Evolutionary conservation across 2,797 vertebrate genomes (phyloP), one percentile per base, ranked within the genome.

Genomic region (Sebastes kiyomatsui): DNA sequence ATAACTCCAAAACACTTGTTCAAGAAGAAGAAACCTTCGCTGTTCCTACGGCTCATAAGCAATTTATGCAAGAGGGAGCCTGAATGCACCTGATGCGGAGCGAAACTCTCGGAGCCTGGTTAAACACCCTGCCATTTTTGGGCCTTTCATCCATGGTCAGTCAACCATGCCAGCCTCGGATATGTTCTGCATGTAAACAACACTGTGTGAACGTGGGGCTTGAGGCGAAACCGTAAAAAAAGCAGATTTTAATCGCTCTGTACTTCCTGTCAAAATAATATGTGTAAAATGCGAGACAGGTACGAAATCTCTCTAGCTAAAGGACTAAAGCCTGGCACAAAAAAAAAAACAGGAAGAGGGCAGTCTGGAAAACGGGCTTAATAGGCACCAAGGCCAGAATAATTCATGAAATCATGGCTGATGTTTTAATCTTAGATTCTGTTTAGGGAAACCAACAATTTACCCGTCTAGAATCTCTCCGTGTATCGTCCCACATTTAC

Each of bases 151-250:
- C 67, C 82, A 61, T 72, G 82, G 86, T 67, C 77, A 64, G 77
- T 83, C 72, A 81, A 84, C 77, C 67, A n/a, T 83, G 69, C 27
- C 81, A 75, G 73, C 72, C 75, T 75, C 7, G n/a, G 67, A 88
- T 84, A 76, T 72, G 55, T 71, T 86, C 80, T 71, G 72, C 84
- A 75, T 77, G 73, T 88, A 87, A 92, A 92, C 90, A 87, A 75
- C 79, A 69, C 66, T 56, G 68, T 72, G 72, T 82, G 72, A 84
- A 81, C 22, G 14, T 6, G 14, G 73, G 74, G 75, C 69, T 84
- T 16, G 42, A 72, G 70, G 75, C 64, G 0, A 78, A 72, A 75
- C 33, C 0, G 8, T 54, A 67, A 79, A 88, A 49, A 52, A 88
- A 84, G 80, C 70, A 32, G 52, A 82, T 87, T 83, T 79, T 32